phyloP scores from a whole-genome alignment of 2,888 invertebrate genomes.

The Keiferia lycopersicella region DNA sequence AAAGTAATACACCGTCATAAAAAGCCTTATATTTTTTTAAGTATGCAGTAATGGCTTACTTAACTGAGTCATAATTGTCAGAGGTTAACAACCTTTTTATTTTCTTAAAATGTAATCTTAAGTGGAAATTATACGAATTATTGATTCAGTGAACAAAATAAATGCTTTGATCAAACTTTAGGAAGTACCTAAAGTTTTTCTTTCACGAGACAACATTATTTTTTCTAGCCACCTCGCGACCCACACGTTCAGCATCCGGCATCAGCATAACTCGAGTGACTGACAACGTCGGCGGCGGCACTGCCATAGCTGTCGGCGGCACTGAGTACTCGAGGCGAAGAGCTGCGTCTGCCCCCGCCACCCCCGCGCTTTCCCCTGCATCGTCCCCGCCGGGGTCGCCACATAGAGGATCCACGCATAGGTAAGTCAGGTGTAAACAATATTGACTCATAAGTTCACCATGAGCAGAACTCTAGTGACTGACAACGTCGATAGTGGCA shows the following conservation, averaged over 20 bases:
- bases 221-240: conserved; percentile 84
- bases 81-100: background rate
- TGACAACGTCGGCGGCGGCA: conserved; percentile 81
- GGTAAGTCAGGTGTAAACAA: conserved; percentile 43
- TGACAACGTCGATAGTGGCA: conserved; percentile 81
- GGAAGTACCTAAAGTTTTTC: background rate
- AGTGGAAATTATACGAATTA: no score
- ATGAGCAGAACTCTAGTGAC: conserved; percentile 83
- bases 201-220: background rate
- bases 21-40: no score
- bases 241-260: conserved; percentile 87
- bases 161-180: background rate
- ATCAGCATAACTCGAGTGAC: conserved; percentile 83
- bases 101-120: background rate
- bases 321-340: conserved; percentile 80
- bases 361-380: conserved; percentile 88
- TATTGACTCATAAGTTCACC: no score
- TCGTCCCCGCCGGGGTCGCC: conserved; percentile 87
- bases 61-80: background rate
- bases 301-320: conserved; percentile 83
- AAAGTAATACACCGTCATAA: background rate
- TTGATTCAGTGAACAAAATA: no score
- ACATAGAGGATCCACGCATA: conserved; percentile 67
- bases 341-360: conserved; percentile 87
- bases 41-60: no score